Evolutionary conservation across 2,113 vertebrate species (phyloP).

Genomic region (Myrmecophaga tridactyla): DNA sequence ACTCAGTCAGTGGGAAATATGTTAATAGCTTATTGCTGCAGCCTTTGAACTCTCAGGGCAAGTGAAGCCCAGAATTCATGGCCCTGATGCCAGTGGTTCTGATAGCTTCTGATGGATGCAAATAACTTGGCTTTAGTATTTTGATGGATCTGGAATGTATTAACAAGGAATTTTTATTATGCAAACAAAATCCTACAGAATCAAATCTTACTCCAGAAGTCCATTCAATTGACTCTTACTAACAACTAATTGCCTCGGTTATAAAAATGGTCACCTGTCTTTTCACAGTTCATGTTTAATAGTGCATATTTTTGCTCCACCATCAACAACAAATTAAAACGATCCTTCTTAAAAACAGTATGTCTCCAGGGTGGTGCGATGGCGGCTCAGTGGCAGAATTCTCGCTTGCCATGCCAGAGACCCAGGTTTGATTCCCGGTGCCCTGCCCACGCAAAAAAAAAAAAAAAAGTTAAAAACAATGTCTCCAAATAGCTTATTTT

Average conservation of each 20-base stretch:
- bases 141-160: slow-evolving; percentile 41
- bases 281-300: background rate
- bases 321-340: slow-evolving; percentile 1
- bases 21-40: slow-evolving; percentile 50
- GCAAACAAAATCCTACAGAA: background rate
- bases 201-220: background rate
- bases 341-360: background rate
- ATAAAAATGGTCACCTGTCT: background rate
- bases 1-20: slow-evolving; percentile 54
- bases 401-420: too few relatives aligned
- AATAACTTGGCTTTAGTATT: slow-evolving; percentile 63
- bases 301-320: background rate
- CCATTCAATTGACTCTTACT: background rate
- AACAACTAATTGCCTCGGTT: background rate
- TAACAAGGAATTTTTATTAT: background rate
- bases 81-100: background rate
- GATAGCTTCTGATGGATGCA: slow-evolving; percentile 61
- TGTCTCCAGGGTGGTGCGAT: too few relatives aligned
- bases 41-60: slow-evolving; percentile 59
- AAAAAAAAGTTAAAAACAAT: too few relatives aligned
- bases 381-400: too few relatives aligned
- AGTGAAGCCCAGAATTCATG: slow-evolving; percentile 34
- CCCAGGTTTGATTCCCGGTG: too few relatives aligned
- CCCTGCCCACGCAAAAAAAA: too few relatives aligned
- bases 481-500: background rate